Percentiles rank a stretch among this genome's conserved stretches.
Evolutionary conservation across 2,888 invertebrate species (phyloP).

Genomic region (Drosophila putrida): DNA sequence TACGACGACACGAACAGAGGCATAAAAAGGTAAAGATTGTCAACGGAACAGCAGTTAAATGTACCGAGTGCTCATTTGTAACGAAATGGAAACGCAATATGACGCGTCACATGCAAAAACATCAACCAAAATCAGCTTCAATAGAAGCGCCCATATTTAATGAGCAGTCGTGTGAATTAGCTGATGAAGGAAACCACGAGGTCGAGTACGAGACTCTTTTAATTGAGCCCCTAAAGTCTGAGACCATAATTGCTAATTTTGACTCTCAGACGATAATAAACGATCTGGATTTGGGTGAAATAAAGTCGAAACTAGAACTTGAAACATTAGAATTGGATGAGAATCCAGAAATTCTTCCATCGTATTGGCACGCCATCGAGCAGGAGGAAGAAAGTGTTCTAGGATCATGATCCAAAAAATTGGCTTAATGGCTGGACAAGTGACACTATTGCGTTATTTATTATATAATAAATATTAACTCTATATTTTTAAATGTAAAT

Average conservation of each 20-base stretch:
- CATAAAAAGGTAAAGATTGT: slow-evolving; percentile 22
- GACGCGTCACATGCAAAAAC: slow-evolving; percentile 43
- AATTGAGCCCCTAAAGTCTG: slow-evolving; percentile 8
- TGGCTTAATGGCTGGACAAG: neutral
- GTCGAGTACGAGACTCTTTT: neutral
- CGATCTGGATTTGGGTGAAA: neutral
- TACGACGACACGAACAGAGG: slow-evolving; percentile 32
- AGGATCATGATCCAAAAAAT: neutral
- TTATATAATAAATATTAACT: neutral
- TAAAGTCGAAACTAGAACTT: neutral
- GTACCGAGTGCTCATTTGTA: slow-evolving; percentile 32
- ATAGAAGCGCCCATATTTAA: neutral
- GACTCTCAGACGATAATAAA: neutral
- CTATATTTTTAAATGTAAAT: no score
- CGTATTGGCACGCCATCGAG: slow-evolving; percentile 37
- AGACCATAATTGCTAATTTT: neutral
- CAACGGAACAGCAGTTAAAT: slow-evolving; percentile 27
- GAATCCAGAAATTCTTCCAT: slow-evolving; percentile 29
- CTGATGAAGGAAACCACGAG: neutral
- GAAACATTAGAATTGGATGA: slow-evolving; percentile 3
- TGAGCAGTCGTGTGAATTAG: neutral
- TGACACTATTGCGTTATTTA: neutral
- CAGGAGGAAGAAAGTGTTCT: neutral
- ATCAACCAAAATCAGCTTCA: neutral
- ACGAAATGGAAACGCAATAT: slow-evolving; percentile 53